A percentile compares a stretch with the other conserved stretches of the same genome.
phyloP scores from a whole-genome alignment of 2,113 vertebrate species.

The Marcusenius ussheri region DNA sequence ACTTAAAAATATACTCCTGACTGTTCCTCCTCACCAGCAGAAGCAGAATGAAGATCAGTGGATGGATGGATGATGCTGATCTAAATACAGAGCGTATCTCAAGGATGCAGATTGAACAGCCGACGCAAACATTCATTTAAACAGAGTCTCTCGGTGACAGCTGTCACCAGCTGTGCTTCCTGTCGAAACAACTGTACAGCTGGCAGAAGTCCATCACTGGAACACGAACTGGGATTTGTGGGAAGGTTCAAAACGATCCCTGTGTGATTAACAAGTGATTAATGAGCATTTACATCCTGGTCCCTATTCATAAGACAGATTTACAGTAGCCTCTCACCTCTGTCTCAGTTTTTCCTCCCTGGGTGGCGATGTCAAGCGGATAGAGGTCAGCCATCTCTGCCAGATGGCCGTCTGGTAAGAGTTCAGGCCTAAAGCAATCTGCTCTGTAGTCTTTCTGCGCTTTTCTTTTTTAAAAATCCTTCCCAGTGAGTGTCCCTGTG shows the following conservation, averaged over 20 bases:
- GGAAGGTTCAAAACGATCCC: background rate
- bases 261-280: background rate
- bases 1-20: background rate
- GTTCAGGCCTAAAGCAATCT: background rate
- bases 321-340: background rate
- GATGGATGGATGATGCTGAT: background rate
- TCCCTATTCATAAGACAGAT: background rate
- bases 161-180: background rate
- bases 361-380: too few species aligned
- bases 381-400: background rate
- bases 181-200: background rate
- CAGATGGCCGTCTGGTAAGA: background rate
- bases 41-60: background rate
- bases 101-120: background rate
- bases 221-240: background rate
- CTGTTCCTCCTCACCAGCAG: background rate
- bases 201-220: background rate
- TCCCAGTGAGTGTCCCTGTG: background rate
- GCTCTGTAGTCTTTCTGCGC: background rate
- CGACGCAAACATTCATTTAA: background rate
- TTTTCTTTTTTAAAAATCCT: background rate
- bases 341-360: background rate
- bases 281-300: background rate
- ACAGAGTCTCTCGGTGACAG: too few species aligned
- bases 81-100: background rate